phyloP scores from a whole-genome alignment of 2,113 vertebrate species.

The Pelecanoides urinatrix region DNA sequence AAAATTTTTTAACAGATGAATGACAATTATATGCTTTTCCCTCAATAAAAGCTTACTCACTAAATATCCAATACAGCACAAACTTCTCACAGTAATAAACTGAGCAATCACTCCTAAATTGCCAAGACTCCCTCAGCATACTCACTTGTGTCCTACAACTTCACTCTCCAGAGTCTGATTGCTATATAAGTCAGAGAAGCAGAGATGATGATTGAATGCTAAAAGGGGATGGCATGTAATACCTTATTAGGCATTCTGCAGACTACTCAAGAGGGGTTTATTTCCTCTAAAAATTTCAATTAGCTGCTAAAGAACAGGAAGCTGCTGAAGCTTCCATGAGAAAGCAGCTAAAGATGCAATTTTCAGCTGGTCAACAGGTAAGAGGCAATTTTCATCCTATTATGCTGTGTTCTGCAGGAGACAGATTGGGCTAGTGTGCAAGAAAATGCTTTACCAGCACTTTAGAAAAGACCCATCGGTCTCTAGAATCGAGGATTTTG shows the following conservation, averaged over 20 bases:
- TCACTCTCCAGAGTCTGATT: conserved; percentile 34
- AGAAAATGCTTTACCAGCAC: conserved; percentile 31
- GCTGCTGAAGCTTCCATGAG: conserved; percentile 40
- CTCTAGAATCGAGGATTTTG: conserved; percentile 18
- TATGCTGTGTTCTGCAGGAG: conserved; percentile 54
- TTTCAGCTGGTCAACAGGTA: conserved; percentile 61
- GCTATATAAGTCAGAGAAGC: conserved; percentile 16
- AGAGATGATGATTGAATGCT: conserved; percentile 24
- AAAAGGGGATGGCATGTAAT: background rate
- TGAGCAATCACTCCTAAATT: background rate
- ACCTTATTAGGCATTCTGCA: conserved; percentile 47
- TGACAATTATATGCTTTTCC: background rate
- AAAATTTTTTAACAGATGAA: background rate
- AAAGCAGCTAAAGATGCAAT: conserved; percentile 51
- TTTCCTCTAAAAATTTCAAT: conserved; percentile 64
- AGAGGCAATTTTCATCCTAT: conserved; percentile 62
- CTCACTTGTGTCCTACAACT: background rate
- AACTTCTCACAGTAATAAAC: background rate
- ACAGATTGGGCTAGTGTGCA: conserved; percentile 38
- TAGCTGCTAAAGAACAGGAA: conserved; percentile 55
- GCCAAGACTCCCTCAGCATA: background rate
- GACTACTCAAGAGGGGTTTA: conserved; percentile 21
- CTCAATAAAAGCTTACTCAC: background rate
- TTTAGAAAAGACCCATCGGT: background rate
- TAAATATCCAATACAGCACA: background rate